These are phyloP conservation scores for Heteronetta atricapilla DNA, from an alignment of 2,113 vertebrate species.

Conservation along the genomic window DNA sequence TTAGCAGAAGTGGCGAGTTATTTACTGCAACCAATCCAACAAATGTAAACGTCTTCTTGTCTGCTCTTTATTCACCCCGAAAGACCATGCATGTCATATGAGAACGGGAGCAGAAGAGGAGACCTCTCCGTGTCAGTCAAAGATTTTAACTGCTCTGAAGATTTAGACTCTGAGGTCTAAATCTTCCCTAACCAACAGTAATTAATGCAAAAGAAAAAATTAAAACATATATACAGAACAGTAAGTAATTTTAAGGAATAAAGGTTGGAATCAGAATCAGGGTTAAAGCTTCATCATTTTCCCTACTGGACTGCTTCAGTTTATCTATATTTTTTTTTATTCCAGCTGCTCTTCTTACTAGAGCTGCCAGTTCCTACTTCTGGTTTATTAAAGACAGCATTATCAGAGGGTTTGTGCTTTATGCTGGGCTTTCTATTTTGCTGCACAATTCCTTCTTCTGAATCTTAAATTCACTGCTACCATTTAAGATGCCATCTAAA, in stretches of 20 bases:
- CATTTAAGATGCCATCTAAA: neutral
- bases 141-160: neutral
- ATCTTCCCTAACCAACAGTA: neutral
- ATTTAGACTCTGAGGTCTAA: neutral
- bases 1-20: neutral
- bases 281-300: neutral
- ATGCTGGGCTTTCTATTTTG: neutral
- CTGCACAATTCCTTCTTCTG: neutral
- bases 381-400: neutral
- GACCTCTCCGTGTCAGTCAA: neutral
- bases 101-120: neutral
- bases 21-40: neutral
- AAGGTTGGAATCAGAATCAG: neutral
- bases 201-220: neutral
- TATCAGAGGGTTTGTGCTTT: neutral
- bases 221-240: neutral
- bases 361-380: neutral
- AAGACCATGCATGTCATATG: neutral
- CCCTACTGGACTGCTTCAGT: neutral
- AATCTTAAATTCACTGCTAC: neutral
- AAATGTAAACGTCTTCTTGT: neutral
- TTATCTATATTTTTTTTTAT: neutral
- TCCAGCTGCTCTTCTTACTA: neutral
- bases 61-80: neutral
- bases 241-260: neutral